Evolutionary conservation across 2,113 vertebrate genomes (phyloP).

Genomic region (Prolemur simus): DNA sequence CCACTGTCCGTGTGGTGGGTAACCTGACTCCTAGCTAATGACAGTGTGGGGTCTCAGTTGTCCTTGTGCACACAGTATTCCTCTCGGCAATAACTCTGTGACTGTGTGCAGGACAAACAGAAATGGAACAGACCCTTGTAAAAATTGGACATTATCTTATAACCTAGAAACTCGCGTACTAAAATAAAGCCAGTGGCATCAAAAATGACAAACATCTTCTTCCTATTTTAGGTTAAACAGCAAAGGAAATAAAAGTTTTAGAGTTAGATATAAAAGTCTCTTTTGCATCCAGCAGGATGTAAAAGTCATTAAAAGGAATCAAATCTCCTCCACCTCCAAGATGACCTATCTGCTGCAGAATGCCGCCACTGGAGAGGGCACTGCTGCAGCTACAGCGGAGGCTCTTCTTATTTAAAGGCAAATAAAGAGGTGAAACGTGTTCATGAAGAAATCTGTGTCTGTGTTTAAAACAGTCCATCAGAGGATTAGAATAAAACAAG

Average conservation of each 20-base stretch:
- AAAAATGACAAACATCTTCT: background rate
- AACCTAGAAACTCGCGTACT: background rate
- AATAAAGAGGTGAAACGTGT: background rate
- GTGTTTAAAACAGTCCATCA: background rate
- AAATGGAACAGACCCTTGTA: background rate
- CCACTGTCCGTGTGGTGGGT: background rate
- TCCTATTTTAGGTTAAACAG: conserved; percentile 45
- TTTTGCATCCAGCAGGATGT: conserved; percentile 1
- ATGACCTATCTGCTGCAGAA: background rate
- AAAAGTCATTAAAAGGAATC: conserved; percentile 39
- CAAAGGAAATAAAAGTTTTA: conserved; percentile 18
- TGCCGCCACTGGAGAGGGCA: background rate
- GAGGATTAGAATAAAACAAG: background rate
- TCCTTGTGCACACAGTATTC: conserved; percentile 49
- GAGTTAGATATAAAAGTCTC: background rate
- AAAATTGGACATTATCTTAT: conserved; percentile 25
- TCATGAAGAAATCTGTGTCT: background rate
- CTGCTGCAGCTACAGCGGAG: background rate
- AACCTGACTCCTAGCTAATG: conserved; percentile 38
- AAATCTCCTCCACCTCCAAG: background rate
- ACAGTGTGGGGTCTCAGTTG: conserved; percentile 50
- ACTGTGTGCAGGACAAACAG: background rate
- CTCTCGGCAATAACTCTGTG: conserved; percentile 26
- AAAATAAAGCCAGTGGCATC: background rate
- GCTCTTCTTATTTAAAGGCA: conserved; percentile 17